Conservation (phyloP, 2,797 vertebrate species). For the Nyctalus aviator region DNA sequence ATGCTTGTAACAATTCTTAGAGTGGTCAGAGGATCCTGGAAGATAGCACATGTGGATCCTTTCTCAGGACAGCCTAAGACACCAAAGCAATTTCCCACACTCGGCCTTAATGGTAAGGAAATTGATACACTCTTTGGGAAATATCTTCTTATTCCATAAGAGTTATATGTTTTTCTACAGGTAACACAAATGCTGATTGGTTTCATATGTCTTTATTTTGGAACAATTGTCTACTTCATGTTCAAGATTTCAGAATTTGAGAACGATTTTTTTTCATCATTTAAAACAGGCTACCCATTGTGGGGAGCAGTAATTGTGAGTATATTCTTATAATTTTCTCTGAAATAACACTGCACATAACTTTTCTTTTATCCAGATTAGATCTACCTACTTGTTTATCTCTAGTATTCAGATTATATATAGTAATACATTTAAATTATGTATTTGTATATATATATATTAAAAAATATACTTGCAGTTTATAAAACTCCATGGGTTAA, state of each 20-base stretch:
- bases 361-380: constrained; percentile 5
- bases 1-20: neutral
- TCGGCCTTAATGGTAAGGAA: neutral
- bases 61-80: neutral
- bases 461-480: neutral
- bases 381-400: neutral
- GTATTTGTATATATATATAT: neutral
- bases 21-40: neutral
- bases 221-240: constrained; percentile 19
- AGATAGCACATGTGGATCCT: neutral
- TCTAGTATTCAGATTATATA: neutral
- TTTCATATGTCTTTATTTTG: constrained; percentile 69
- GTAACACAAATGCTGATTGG: constrained; percentile 74
- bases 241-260: constrained; percentile 6
- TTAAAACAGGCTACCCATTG: constrained; percentile 72
- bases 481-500: neutral
- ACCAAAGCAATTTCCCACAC: neutral
- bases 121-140: neutral
- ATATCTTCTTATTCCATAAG: constrained; percentile 42
- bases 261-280: constrained; percentile 46
- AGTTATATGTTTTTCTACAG: constrained; percentile 54
- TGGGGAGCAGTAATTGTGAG: constrained; percentile 80
- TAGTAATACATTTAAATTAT: neutral
- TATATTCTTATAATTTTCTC: constrained; percentile 36
- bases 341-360: neutral